These are phyloP conservation scores for Galaxias olidus DNA, from an alignment of 2,797 vertebrate genomes.

Conservation along the genomic window DNA sequence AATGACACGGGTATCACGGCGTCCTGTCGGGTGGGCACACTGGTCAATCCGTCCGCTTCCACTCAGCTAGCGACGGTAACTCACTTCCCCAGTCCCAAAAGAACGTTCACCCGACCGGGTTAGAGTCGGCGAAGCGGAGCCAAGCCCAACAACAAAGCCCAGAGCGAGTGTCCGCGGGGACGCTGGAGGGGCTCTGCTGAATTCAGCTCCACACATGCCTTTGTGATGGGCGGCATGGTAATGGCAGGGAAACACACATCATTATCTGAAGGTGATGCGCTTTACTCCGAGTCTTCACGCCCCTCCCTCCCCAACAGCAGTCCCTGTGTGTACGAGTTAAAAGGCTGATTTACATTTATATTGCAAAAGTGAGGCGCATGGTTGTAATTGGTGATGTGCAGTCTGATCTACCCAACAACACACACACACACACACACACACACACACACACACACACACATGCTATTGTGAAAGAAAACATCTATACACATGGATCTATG, in stretches of 20 bases:
- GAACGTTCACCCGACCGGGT: no score
- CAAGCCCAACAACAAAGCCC: conserved; percentile 11
- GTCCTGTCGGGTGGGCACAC: conserved; percentile 20
- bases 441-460: conserved; percentile 29
- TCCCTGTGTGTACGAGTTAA: conserved; percentile 51
- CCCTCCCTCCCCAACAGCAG: conserved; percentile 18
- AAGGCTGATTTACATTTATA: conserved; percentile 68
- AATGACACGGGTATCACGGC: conserved; percentile 30
- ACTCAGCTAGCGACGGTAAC: background rate
- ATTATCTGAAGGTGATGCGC: conserved; percentile 53
- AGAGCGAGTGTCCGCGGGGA: conserved; percentile 25
- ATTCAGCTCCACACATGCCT: conserved; percentile 26
- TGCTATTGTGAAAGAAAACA: no score
- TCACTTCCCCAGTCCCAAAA: no score
- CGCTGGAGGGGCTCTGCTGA: conserved; percentile 16
- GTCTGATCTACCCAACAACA: conserved; percentile 10
- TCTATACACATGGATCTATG: conserved; percentile 3
- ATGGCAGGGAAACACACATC: conserved; percentile 42
- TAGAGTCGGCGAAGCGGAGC: no score
- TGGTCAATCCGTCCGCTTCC: conserved; percentile 24
- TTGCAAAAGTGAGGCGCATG: conserved; percentile 43
- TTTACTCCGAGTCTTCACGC: conserved; percentile 19
- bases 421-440: conserved; percentile 17
- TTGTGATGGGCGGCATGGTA: conserved; percentile 38
- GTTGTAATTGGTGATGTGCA: conserved; percentile 46